Conservation (phyloP, 2,113 vertebrate genomes). For the Cavia porcellus region DNA sequence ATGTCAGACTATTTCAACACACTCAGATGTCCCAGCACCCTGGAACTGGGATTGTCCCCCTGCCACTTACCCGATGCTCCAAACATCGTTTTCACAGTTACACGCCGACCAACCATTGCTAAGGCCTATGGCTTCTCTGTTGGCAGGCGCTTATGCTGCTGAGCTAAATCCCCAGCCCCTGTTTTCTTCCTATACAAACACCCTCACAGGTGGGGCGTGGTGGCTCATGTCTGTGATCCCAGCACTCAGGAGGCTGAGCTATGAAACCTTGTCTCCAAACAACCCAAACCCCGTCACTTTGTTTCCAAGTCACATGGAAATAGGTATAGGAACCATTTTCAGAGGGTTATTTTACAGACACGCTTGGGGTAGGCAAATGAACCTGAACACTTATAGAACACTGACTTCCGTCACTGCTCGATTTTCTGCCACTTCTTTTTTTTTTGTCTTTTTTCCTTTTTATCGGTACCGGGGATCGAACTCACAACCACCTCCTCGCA, state of each 20-base stretch:
- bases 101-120: not conserved
- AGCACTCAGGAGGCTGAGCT: too few species aligned
- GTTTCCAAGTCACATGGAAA: constrained; percentile 48
- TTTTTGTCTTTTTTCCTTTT: too few species aligned
- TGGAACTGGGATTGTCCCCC: not conserved
- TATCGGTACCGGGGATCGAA: too few species aligned
- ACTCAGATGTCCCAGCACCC: not conserved
- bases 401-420: constrained; percentile 29
- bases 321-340: not conserved
- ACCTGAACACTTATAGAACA: not conserved
- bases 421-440: not conserved
- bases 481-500: too few species aligned
- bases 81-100: not conserved
- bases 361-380: not conserved
- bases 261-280: too few species aligned
- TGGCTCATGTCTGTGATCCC: too few species aligned
- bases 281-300: not conserved
- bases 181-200: not conserved
- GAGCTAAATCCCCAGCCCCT: too few species aligned
- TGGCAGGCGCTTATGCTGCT: too few species aligned
- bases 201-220: not conserved
- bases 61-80: not conserved
- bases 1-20: not conserved
- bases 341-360: not conserved
- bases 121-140: not conserved